Conservation (phyloP, 1,140 invertebrate species). For the Dolichoris vasculosae region DNA sequence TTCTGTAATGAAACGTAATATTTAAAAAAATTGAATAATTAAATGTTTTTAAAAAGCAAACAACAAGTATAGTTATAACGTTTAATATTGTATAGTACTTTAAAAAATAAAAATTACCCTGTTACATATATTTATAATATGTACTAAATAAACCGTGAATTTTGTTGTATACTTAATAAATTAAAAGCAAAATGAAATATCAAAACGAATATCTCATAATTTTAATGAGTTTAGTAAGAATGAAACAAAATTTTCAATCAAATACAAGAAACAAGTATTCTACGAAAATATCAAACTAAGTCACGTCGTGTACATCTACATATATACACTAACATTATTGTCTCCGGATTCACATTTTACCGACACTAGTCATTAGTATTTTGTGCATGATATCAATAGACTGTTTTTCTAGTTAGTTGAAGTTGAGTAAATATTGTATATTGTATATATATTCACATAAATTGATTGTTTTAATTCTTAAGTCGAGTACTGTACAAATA, state of each 20-base stretch:
- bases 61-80: not conserved
- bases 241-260: not conserved
- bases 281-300: not conserved
- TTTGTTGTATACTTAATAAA: not conserved
- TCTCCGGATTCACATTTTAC: conserved; percentile 19
- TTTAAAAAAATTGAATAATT: not conserved
- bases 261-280: not conserved
- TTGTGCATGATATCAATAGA: not conserved
- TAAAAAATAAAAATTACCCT: not conserved
- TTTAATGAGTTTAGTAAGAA: no score
- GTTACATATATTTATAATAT: no score
- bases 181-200: not conserved
- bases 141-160: no score
- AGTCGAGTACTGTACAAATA: not conserved
- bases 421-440: not conserved
- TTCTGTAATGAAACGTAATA: not conserved
- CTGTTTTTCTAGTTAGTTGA: not conserved
- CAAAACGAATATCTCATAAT: not conserved
- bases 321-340: not conserved
- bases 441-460: not conserved
- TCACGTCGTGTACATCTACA: not conserved
- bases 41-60: no score
- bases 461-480: not conserved
- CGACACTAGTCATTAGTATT: conserved; percentile 39
- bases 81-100: not conserved